A percentile compares a stretch with the other conserved stretches of the same genome.
phyloP scores from a whole-genome alignment of 2,888 invertebrate species.

The Hypena proboscidalis region DNA sequence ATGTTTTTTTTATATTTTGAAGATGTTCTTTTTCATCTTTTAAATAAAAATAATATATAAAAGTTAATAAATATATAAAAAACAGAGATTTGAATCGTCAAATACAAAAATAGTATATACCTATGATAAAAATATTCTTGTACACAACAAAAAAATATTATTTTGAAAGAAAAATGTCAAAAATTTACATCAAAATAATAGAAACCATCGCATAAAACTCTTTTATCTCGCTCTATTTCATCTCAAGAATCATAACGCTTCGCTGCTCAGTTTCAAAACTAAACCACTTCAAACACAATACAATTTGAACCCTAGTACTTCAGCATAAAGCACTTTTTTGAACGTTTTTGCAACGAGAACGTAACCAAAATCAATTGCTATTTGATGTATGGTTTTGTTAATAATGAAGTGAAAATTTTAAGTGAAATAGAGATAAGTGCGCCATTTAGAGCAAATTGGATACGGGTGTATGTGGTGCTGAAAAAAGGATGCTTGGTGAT shows the following conservation, averaged over 20 bases:
- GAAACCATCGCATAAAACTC: slow-evolving; percentile 14
- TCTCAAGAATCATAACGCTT: slow-evolving; percentile 49
- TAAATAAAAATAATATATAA: no score
- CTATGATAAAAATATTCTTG: no score
- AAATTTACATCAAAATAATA: slow-evolving; percentile 10
- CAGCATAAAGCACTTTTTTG: slow-evolving; percentile 10
- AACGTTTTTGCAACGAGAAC: background rate
- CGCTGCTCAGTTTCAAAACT: slow-evolving; percentile 36
- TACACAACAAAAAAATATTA: no score
- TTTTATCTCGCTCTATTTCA: slow-evolving; percentile 48
- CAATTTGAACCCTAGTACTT: slow-evolving; percentile 18
- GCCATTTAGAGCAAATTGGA: no score
- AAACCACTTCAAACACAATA: slow-evolving; percentile 12
- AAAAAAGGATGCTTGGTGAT: no score
- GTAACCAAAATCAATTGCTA: slow-evolving; percentile 31
- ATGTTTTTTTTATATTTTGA: no score
- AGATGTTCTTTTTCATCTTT: no score
- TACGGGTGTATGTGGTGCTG: no score
- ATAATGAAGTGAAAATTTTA: slow-evolving; percentile 26
- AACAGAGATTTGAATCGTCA: no score
- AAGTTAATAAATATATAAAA: no score
- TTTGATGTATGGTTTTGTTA: slow-evolving; percentile 20
- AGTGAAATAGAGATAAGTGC: slow-evolving; percentile 1
- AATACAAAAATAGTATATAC: no score
- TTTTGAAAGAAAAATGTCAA: no score